Conservation (phyloP, 1,140 invertebrate genomes). For the Globodera rostochiensis region DNA sequence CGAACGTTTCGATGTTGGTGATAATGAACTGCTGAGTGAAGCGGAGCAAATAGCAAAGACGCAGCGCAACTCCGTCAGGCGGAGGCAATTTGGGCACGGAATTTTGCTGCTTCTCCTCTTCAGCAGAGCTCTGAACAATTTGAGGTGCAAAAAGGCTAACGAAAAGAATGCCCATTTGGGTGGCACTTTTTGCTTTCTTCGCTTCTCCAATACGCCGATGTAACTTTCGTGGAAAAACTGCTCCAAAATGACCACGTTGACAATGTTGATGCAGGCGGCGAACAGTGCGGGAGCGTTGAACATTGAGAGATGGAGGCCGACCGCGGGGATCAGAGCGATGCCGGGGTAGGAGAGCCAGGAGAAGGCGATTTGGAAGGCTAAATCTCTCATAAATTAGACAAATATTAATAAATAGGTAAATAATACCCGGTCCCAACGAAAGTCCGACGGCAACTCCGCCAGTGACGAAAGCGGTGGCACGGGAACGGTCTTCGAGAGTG, state of each 20-base stretch:
- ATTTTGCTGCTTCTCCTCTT: not conserved
- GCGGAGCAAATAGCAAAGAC: conserved; percentile 34
- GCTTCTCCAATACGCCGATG: conserved; percentile 19
- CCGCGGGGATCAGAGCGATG: not conserved
- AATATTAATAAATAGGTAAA: not conserved
- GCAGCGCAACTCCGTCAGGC: conserved; percentile 32
- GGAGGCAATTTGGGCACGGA: conserved; percentile 26
- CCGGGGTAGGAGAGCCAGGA: conserved; percentile 31
- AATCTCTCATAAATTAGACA: not conserved
- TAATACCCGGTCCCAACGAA: conserved; percentile 62
- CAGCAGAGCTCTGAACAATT: not conserved
- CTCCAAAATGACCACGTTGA: conserved; percentile 15
- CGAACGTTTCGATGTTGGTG: conserved; percentile 45
- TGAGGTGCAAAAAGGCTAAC: not conserved
- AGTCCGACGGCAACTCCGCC: conserved; percentile 67
- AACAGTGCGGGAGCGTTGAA: conserved; percentile 38
- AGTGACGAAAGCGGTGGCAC: conserved; percentile 62
- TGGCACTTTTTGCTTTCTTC: not conserved
- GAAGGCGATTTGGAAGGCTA: conserved; percentile 35
- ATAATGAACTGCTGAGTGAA: conserved; percentile 48
- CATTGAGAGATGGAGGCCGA: conserved; percentile 21
- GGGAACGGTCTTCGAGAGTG: conserved; percentile 29
- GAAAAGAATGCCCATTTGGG: not conserved
- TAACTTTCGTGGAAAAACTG: conserved; percentile 17
- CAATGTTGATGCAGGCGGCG: conserved; percentile 31